Conservation (phyloP, 2,888 invertebrate species). For the Arge pagana region DNA sequence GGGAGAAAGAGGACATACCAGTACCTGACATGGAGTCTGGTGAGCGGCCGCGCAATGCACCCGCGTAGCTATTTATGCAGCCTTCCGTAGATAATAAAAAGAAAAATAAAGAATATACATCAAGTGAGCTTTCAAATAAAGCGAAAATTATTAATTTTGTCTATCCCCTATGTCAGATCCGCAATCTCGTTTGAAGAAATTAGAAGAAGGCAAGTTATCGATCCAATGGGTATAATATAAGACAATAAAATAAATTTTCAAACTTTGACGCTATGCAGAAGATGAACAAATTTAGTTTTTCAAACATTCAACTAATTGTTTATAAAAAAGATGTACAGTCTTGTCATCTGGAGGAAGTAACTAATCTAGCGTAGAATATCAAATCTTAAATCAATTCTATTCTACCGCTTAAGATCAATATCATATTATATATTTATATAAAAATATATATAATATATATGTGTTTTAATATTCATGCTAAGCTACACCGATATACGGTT, state of each 20-base stretch:
- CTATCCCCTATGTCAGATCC: slow-evolving; percentile 27
- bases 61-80: slow-evolving; percentile 79
- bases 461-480: slow-evolving; percentile 16
- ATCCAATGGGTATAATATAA: too few species aligned
- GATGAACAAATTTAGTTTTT: too few species aligned
- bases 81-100: slow-evolving; percentile 57
- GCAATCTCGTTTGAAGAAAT: slow-evolving; percentile 34
- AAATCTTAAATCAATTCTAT: slow-evolving; percentile 2
- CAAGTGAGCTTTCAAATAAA: slow-evolving; percentile 50
- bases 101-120: slow-evolving; percentile 52
- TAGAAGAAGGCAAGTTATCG: slow-evolving; percentile 17
- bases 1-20: slow-evolving; percentile 61
- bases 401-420: too few species aligned
- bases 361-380: background rate
- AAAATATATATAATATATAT: too few species aligned
- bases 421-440: slow-evolving; percentile 1
- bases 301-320: too few species aligned
- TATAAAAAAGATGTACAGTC: background rate
- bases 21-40: slow-evolving; percentile 87
- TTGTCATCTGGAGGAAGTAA: slow-evolving; percentile 12
- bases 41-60: slow-evolving; percentile 85
- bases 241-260: slow-evolving; percentile 8
- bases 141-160: slow-evolving; percentile 30
- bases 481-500: slow-evolving; percentile 16
- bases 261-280: slow-evolving; percentile 5